These are phyloP conservation scores for Magallana gigas DNA, from an alignment of 1,140 invertebrate species.

Conservation along the genomic window DNA sequence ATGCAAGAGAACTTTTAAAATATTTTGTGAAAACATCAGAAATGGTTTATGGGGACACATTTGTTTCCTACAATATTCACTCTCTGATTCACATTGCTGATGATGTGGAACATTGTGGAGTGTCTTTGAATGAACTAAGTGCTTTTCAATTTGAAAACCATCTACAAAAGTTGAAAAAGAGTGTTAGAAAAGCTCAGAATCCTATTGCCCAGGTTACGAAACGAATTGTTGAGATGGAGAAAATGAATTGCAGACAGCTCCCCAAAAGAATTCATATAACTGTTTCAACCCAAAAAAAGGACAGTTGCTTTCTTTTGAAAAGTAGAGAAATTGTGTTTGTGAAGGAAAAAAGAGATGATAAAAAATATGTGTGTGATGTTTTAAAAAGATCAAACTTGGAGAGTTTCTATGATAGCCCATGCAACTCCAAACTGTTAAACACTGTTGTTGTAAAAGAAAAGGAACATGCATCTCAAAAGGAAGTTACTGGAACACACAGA, in stretches of 20 bases:
- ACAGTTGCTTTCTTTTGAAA: conserved; percentile 51
- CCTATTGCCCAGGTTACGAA: conserved; percentile 71
- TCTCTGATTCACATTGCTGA: conserved; percentile 75
- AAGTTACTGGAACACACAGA: conserved; percentile 22
- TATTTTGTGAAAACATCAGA: conserved; percentile 69
- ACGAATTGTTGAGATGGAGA: conserved; percentile 63
- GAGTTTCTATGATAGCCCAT: conserved; percentile 49
- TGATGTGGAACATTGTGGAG: conserved; percentile 76
- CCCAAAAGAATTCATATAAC: not conserved
- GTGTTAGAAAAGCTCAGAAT: conserved; percentile 64
- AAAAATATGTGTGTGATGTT: conserved; percentile 45
- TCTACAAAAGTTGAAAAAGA: conserved; percentile 76
- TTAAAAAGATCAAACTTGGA: conserved; percentile 26
- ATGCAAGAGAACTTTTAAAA: conserved; percentile 59
- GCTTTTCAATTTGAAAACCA: conserved; percentile 80
- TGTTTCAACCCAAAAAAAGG: conserved; percentile 43
- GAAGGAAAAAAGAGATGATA: conserved; percentile 38
- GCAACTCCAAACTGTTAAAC: conserved; percentile 52
- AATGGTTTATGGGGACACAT: conserved; percentile 68
- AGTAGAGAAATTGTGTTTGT: conserved; percentile 45
- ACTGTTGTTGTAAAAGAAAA: not conserved
- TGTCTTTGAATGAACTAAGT: conserved; percentile 75
- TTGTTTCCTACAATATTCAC: conserved; percentile 78
- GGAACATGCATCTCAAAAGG: conserved; percentile 6
- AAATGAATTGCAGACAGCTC: not conserved